These are phyloP conservation scores for Betta splendens DNA, from an alignment of 2,797 vertebrate genomes.

Conservation along the genomic window DNA sequence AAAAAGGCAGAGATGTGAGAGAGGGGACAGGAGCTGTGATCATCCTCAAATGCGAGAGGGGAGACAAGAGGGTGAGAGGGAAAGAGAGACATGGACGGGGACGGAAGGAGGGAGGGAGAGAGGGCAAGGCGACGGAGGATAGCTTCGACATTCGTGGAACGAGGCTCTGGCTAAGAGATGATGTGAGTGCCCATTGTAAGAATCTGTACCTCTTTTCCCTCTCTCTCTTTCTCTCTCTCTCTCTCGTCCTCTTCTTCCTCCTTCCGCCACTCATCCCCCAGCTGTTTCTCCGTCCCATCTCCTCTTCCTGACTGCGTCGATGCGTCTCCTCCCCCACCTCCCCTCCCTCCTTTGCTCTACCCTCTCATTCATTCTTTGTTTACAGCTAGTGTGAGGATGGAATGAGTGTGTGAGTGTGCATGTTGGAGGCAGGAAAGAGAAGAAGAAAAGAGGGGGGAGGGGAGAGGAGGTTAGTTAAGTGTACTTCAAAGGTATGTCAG, in stretches of 20 bases:
- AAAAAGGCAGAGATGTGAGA: slow-evolving; percentile 57
- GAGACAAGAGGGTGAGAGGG: slow-evolving; percentile 40
- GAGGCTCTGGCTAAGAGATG: slow-evolving; percentile 79
- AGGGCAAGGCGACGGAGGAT: slow-evolving; percentile 67
- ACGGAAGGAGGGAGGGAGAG: slow-evolving; percentile 50
- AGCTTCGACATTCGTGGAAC: slow-evolving; percentile 69
- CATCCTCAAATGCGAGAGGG: slow-evolving; percentile 53
- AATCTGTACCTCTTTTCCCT: slow-evolving; percentile 26
- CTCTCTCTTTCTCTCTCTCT: slow-evolving; percentile 7
- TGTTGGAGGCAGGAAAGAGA: slow-evolving; percentile 1
- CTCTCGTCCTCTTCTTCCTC: slow-evolving; percentile 55
- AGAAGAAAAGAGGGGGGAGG: neutral
- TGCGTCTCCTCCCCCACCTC: slow-evolving; percentile 32
- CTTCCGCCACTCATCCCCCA: slow-evolving; percentile 57
- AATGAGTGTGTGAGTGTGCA: slow-evolving; percentile 24
- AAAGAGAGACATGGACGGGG: slow-evolving; percentile 5
- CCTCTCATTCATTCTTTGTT: slow-evolving; percentile 80
- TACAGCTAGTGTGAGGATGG: slow-evolving; percentile 57
- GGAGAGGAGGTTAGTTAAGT: slow-evolving; percentile 47
- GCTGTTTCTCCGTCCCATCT: slow-evolving; percentile 62
- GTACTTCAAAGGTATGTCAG: slow-evolving; percentile 53
- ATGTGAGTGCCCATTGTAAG: slow-evolving; percentile 80
- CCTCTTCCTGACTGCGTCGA: slow-evolving; percentile 60
- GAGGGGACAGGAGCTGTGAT: slow-evolving; percentile 55
- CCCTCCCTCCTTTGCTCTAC: slow-evolving; percentile 49